A percentile compares a stretch with the other conserved stretches of the same genome.
phyloP scores from a whole-genome alignment of 2,888 invertebrate genomes.

The Rhodophaea formosa region DNA sequence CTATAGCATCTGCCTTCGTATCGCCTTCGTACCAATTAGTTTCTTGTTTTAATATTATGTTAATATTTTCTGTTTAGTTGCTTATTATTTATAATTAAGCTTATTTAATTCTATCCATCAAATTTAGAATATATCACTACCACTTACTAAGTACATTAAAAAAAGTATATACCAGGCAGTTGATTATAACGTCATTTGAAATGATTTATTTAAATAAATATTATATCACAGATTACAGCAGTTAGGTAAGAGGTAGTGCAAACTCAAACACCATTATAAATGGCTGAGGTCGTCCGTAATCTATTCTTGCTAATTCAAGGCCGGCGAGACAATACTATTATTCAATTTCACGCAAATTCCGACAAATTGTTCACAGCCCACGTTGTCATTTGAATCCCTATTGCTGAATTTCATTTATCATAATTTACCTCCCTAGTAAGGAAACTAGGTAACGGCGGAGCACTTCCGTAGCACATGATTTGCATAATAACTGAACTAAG shows the following conservation, averaged over 20 bases:
- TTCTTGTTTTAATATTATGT: too few species aligned
- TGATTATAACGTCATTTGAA: too few species aligned
- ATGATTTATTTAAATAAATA: too few species aligned
- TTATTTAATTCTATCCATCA: too few species aligned
- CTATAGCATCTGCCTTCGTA: too few species aligned
- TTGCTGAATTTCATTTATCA: slow-evolving; percentile 63
- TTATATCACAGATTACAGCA: neutral
- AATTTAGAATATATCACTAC: too few species aligned
- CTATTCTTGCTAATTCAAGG: slow-evolving; percentile 14
- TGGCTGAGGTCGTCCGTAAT: slow-evolving; percentile 12
- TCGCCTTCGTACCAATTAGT: too few species aligned
- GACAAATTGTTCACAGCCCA: slow-evolving; percentile 26
- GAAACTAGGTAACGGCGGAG: slow-evolving; percentile 66
- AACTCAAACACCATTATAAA: neutral
- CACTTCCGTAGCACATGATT: slow-evolving; percentile 69
- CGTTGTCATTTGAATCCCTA: slow-evolving; percentile 37
- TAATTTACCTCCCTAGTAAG: slow-evolving; percentile 67
- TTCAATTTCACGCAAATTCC: slow-evolving; percentile 17
- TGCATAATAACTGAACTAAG: slow-evolving; percentile 72
- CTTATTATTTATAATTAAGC: too few species aligned
- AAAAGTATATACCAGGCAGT: too few species aligned
- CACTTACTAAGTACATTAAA: too few species aligned
- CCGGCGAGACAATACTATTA: slow-evolving; percentile 12
- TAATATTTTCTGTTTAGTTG: too few species aligned
- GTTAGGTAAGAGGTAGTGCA: neutral